Percentiles rank a stretch among this genome's conserved stretches.
Evolutionary conservation across 2,113 vertebrate genomes (phyloP).

Genomic region (Tachysurus vachellii): DNA sequence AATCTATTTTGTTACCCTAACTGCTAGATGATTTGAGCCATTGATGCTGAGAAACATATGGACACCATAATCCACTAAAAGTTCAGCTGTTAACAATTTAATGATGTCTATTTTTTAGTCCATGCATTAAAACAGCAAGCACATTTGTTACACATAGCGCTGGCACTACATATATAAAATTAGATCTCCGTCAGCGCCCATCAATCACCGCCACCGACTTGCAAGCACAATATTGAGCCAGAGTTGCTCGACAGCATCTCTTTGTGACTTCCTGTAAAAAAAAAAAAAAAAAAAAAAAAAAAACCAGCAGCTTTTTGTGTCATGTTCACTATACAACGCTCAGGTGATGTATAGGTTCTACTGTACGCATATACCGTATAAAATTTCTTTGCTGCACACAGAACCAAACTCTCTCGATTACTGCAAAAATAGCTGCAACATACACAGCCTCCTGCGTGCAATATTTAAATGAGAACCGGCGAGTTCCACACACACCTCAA

Average conservation of each 20-base stretch:
- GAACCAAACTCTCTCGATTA: conserved; percentile 52
- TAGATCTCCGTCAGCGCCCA: background rate
- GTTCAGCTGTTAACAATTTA: background rate
- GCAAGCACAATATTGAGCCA: background rate
- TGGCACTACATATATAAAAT: background rate
- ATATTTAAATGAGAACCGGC: background rate
- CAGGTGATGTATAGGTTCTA: background rate
- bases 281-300: no score
- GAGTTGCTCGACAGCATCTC: background rate
- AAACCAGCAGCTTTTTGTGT: background rate
- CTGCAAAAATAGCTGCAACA: conserved; percentile 37
- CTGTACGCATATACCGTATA: background rate
- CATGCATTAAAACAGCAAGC: background rate
- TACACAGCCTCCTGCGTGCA: background rate
- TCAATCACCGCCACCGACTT: background rate
- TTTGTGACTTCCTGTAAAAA: background rate
- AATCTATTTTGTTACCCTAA: background rate
- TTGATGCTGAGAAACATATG: background rate
- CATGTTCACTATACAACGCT: background rate
- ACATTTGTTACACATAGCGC: background rate
- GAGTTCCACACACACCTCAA: background rate
- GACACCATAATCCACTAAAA: background rate
- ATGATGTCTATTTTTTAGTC: background rate
- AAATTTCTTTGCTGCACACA: conserved; percentile 7
- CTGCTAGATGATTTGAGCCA: background rate